These are phyloP conservation scores for Paradoxurus hermaphroditus DNA, from an alignment of 2,113 vertebrate species.

Conservation along the genomic window DNA sequence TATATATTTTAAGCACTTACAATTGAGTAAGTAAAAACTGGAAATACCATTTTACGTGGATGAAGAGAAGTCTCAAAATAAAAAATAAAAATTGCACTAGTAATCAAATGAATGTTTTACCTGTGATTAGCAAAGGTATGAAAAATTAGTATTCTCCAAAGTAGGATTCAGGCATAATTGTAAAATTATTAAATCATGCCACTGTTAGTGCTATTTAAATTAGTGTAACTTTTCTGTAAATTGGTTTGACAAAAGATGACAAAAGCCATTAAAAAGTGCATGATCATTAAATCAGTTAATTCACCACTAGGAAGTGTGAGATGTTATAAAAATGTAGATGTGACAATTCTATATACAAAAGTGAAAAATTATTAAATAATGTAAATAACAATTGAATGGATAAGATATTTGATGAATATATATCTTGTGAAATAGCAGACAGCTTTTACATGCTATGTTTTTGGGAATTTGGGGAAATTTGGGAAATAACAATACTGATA, in stretches of 20 bases:
- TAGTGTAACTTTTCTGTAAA: neutral
- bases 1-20: neutral
- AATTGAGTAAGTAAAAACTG: neutral
- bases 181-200: too few species aligned
- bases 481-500: neutral
- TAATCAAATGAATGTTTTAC: neutral
- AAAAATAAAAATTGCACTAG: neutral
- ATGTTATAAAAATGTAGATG: neutral
- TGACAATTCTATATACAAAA: neutral
- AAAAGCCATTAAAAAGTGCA: neutral
- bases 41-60: neutral
- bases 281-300: neutral
- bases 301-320: neutral
- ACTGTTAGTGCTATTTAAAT: neutral
- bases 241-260: neutral
- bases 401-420: neutral
- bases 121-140: neutral
- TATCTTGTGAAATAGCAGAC: neutral
- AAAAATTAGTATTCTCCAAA: constrained; percentile 2
- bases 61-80: neutral
- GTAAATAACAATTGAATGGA: neutral
- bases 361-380: neutral
- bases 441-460: neutral
- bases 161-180: neutral
- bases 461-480: neutral